phyloP scores from a whole-genome alignment of 2,888 invertebrate species.

The Torymus tubicola region DNA sequence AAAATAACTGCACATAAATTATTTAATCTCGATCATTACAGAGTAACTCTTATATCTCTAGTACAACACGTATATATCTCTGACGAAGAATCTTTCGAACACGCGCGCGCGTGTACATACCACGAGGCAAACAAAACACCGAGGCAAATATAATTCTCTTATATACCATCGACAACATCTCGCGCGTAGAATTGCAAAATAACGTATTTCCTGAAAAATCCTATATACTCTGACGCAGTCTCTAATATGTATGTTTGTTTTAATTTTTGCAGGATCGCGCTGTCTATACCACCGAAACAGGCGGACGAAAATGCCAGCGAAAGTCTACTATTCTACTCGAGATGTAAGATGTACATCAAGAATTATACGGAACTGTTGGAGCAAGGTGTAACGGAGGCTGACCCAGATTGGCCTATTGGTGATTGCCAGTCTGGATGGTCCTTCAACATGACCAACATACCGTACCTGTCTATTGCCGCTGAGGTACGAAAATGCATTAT shows the following conservation, averaged over 20 bases:
- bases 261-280: conserved; percentile 79
- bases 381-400: conserved; percentile 80
- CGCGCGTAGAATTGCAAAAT: no score
- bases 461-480: conserved; percentile 90
- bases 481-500: conserved; percentile 79
- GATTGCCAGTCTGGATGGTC: conserved; percentile 88
- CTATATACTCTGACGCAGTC: no score
- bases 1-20: no score
- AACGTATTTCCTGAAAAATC: no score
- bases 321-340: conserved; percentile 78
- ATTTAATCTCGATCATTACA: no score
- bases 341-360: conserved; percentile 87
- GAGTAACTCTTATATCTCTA: no score
- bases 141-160: no score
- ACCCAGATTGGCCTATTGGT: conserved; percentile 83
- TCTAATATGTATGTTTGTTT: background rate
- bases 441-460: conserved; percentile 88
- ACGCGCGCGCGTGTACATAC: no score
- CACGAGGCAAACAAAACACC: no score
- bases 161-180: no score
- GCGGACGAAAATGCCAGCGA: conserved; percentile 70
- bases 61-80: no score
- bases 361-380: conserved; percentile 82
- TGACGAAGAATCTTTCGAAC: no score
- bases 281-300: conserved; percentile 82